Evolutionary conservation across 1,140 invertebrate species (phyloP).

Genomic region (Manduca sexta): DNA sequence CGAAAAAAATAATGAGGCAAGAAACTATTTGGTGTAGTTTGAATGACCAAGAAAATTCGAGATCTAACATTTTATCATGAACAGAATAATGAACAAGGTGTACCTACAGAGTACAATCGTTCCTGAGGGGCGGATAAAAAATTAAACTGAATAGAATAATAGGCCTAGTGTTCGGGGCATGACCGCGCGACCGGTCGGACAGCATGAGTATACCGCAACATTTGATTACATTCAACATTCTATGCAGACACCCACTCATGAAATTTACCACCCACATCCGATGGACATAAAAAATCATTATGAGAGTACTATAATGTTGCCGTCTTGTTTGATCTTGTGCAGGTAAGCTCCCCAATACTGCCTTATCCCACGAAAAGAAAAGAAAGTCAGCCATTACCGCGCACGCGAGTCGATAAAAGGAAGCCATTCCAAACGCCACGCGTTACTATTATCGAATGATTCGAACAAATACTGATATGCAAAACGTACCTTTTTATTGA

Average conservation of each 20-base stretch:
- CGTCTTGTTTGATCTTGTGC: too few species aligned
- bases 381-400: constrained; percentile 71
- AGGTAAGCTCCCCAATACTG: neutral
- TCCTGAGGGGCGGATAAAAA: too few species aligned
- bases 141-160: neutral
- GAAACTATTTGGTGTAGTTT: too few species aligned
- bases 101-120: too few species aligned
- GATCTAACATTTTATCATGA: too few species aligned
- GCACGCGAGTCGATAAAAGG: constrained; percentile 69
- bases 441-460: constrained; percentile 21
- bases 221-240: constrained; percentile 4
- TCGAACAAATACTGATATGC: constrained; percentile 2
- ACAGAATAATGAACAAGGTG: too few species aligned
- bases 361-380: constrained; percentile 37
- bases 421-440: constrained; percentile 67
- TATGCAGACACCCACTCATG: constrained; percentile 2
- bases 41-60: too few species aligned
- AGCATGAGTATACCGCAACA: neutral
- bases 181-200: constrained; percentile 1
- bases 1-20: too few species aligned
- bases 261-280: constrained; percentile 42
- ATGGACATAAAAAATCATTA: constrained; percentile 25
- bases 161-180: neutral
- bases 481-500: constrained; percentile 48
- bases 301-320: constrained; percentile 15